Conservation (phyloP, 2,888 invertebrate genomes). For the Octonoba sinensis region DNA sequence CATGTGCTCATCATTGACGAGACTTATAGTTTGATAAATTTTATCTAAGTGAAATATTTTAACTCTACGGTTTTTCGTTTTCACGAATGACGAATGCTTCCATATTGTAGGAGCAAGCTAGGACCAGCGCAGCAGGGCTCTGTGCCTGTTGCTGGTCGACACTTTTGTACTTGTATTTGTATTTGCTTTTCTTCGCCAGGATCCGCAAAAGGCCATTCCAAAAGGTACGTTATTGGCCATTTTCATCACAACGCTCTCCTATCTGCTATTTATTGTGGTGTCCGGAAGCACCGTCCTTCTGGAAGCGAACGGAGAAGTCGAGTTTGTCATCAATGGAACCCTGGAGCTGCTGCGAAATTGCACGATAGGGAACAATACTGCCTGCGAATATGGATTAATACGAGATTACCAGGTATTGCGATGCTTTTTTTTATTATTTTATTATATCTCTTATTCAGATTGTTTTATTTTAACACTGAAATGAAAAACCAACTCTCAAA, state of each 20-base stretch:
- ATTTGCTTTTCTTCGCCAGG: slow-evolving; percentile 75
- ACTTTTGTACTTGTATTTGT: too few relatives aligned
- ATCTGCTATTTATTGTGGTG: slow-evolving; percentile 84
- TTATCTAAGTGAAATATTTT: too few relatives aligned
- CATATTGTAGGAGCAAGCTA: too few relatives aligned
- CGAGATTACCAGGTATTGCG: slow-evolving; percentile 49
- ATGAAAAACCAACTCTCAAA: too few relatives aligned
- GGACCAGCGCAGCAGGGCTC: too few relatives aligned
- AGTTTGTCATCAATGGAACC: slow-evolving; percentile 53
- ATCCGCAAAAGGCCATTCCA: slow-evolving; percentile 92
- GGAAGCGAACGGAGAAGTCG: slow-evolving; percentile 81
- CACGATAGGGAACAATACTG: slow-evolving; percentile 73
- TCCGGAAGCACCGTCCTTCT: slow-evolving; percentile 84
- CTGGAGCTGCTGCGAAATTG: slow-evolving; percentile 65
- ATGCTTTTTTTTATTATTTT: neutral
- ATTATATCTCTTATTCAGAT: neutral
- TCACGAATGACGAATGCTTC: too few relatives aligned
- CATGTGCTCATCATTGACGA: too few relatives aligned
- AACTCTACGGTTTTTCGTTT: too few relatives aligned
- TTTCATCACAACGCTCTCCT: slow-evolving; percentile 87
- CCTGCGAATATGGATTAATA: slow-evolving; percentile 81
- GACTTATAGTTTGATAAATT: too few relatives aligned
- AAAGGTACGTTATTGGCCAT: slow-evolving; percentile 91
- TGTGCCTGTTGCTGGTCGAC: too few relatives aligned
- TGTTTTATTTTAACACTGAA: too few relatives aligned